Evolutionary conservation across 2,797 vertebrate species (phyloP).

Genomic region (Brotogeris chrysoptera): DNA sequence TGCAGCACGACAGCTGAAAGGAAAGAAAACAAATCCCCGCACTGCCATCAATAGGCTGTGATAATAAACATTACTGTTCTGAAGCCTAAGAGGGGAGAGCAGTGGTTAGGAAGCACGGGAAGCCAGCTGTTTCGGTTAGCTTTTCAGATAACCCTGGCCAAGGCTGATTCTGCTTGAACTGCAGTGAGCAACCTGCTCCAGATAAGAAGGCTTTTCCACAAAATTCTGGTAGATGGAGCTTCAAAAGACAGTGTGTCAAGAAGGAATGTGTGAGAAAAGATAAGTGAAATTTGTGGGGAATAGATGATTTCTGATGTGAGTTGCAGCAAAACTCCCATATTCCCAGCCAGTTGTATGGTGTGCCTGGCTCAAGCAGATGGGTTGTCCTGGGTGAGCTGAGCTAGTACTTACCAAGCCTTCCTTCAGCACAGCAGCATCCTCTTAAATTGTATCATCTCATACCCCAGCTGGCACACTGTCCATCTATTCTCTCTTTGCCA

Average conservation of each 20-base stretch:
- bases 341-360: neutral
- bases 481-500: neutral
- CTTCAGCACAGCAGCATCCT: neutral
- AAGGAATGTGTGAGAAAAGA: neutral
- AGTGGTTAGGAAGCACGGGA: neutral
- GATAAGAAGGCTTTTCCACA: neutral
- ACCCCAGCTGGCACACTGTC: neutral
- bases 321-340: neutral
- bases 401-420: neutral
- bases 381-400: neutral
- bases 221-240: neutral
- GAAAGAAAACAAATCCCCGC: neutral
- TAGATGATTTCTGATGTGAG: neutral
- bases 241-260: neutral
- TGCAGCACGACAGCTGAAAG: neutral
- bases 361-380: neutral
- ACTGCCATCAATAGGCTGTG: neutral
- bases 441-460: neutral
- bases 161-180: neutral
- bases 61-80: conserved; percentile 17
- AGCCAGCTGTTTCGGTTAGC: neutral
- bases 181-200: neutral
- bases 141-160: neutral
- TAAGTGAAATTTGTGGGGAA: neutral
- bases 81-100: neutral